These are phyloP conservation scores for Mamestra configurata DNA, from an alignment of 1,140 invertebrate species.

Conservation along the genomic window DNA sequence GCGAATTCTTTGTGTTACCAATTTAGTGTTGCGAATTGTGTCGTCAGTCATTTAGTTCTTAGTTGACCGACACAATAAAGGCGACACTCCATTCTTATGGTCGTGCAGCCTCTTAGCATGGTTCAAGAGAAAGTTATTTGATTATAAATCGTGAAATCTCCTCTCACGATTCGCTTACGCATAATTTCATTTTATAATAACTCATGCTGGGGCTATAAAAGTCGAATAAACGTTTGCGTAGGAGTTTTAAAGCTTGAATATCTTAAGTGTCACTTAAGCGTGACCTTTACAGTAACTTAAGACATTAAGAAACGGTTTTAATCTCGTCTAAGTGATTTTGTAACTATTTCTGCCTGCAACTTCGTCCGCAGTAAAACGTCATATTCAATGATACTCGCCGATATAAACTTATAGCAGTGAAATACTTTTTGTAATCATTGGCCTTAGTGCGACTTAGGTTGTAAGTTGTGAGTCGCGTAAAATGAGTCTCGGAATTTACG, in stretches of 20 bases:
- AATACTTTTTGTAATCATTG: no score
- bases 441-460: no score
- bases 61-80: background rate
- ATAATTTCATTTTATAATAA: background rate
- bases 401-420: no score
- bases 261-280: background rate
- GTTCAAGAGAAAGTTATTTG: background rate
- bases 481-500: no score
- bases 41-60: background rate
- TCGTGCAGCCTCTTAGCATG: background rate
- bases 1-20: background rate
- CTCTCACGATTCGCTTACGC: background rate
- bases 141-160: background rate
- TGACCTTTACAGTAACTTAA: no score
- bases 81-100: background rate
- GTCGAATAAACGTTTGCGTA: background rate
- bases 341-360: no score
- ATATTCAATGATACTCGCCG: no score
- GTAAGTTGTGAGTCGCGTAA: no score
- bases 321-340: no score
- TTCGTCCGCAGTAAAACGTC: no score
- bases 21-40: background rate
- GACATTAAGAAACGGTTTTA: no score
- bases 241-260: background rate
- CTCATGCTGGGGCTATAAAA: background rate